These are phyloP conservation scores for Ispidina lecontei DNA, from an alignment of 2,797 vertebrate genomes.

Conservation along the genomic window DNA sequence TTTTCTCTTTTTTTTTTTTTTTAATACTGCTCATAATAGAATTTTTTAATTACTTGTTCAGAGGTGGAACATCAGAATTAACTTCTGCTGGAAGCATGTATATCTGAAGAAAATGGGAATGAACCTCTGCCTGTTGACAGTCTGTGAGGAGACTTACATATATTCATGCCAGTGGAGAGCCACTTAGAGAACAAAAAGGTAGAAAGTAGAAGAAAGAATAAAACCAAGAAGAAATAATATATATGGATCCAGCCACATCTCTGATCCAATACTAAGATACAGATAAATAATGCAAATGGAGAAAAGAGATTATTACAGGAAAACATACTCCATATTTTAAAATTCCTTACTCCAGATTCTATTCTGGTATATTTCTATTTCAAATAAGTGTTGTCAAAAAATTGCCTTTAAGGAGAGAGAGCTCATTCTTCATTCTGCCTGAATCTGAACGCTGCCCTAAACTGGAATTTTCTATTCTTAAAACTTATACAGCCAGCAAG, in stretches of 20 bases:
- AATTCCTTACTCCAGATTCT: constrained; percentile 72
- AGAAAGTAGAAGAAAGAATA: neutral
- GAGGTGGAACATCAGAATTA: constrained; percentile 17
- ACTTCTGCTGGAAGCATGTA: constrained; percentile 47
- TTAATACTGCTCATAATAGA: neutral
- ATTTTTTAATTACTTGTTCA: constrained; percentile 12
- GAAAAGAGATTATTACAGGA: constrained; percentile 11
- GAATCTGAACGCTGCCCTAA: neutral
- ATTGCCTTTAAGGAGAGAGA: neutral
- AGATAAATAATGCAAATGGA: neutral
- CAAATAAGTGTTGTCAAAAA: neutral
- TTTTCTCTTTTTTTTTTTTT: neutral
- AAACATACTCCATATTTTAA: neutral
- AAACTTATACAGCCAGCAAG: neutral
- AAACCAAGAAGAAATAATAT: constrained; percentile 39
- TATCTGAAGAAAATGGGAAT: constrained; percentile 46
- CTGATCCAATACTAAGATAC: constrained; percentile 8
- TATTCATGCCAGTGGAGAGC: constrained; percentile 53
- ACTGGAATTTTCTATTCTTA: neutral
- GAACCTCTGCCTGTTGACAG: constrained; percentile 47
- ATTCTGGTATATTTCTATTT: constrained; percentile 31
- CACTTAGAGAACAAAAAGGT: neutral
- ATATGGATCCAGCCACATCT: constrained; percentile 62
- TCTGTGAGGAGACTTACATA: constrained; percentile 22
- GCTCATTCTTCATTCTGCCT: neutral